Evolutionary conservation across 2,113 vertebrate genomes (phyloP).

Genomic region (Anoplopoma fimbria): DNA sequence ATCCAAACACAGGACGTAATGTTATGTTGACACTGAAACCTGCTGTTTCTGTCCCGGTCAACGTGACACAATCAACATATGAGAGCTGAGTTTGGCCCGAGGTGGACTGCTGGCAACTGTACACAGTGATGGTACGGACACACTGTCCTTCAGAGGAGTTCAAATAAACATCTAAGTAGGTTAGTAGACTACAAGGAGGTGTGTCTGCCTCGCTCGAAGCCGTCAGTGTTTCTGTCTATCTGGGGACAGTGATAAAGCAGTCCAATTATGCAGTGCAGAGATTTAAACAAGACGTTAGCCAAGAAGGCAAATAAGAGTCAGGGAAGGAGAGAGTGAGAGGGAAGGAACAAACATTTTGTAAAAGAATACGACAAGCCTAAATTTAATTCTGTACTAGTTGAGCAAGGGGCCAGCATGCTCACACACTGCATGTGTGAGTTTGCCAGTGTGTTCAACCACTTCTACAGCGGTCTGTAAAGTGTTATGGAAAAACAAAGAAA

Average conservation of each 20-base stretch:
- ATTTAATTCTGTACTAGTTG: not conserved
- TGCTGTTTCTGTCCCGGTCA: not conserved
- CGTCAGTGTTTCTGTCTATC: not conserved
- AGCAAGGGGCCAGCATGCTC: not conserved
- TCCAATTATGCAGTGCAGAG: not conserved
- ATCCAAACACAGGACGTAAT: not conserved
- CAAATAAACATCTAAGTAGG: conserved; percentile 48
- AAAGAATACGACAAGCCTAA: not conserved
- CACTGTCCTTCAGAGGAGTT: conserved; percentile 3
- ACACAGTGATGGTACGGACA: not conserved
- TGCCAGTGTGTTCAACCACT: not conserved
- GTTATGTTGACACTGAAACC: not conserved
- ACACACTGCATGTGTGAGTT: not conserved
- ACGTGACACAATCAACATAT: not conserved
- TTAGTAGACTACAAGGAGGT: conserved; percentile 31
- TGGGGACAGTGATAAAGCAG: conserved; percentile 1
- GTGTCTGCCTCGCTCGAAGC: conserved; percentile 2
- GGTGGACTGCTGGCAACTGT: not conserved
- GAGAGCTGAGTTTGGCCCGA: not conserved
- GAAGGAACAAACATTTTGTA: not conserved
- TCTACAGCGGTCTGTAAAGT: conserved; percentile 7
- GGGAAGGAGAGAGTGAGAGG: not conserved
- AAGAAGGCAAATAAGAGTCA: not conserved
- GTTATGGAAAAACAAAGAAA: conserved; percentile 1
- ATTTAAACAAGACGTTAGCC: not conserved